A percentile compares a stretch with the other conserved stretches of the same genome.
Evolutionary conservation across 2,797 vertebrate species (phyloP).

Genomic region (Chaetophractus vellerosus): DNA sequence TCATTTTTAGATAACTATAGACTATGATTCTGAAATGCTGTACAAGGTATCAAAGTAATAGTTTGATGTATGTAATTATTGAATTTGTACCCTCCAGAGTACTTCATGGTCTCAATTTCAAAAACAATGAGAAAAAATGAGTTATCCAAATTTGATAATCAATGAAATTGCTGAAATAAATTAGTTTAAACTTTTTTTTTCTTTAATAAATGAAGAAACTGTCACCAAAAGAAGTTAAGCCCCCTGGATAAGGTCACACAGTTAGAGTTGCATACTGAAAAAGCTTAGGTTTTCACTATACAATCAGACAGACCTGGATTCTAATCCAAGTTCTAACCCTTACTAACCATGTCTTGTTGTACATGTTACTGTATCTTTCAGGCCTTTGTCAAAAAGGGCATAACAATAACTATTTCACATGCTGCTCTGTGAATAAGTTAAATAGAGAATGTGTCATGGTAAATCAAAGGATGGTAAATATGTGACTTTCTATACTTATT

Average conservation of each 20-base stretch:
- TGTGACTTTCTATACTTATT: background rate
- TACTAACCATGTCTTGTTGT: background rate
- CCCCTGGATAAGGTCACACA: background rate
- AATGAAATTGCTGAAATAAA: background rate
- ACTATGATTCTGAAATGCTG: background rate
- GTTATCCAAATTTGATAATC: background rate
- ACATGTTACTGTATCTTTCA: background rate
- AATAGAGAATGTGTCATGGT: background rate
- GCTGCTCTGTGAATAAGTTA: background rate
- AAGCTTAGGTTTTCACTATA: background rate
- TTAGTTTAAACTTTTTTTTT: background rate
- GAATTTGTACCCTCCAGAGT: background rate
- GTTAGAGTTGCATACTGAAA: background rate
- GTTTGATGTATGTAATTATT: background rate
- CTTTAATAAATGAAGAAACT: background rate
- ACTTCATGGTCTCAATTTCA: background rate
- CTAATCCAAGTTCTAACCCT: background rate
- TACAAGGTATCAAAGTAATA: background rate
- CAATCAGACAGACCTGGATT: background rate
- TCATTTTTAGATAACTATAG: background rate
- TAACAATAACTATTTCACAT: background rate
- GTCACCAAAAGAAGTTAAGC: constrained; percentile 27
- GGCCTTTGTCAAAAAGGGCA: background rate
- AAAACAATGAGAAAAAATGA: background rate
- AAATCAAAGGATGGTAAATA: background rate